Conservation (phyloP, 2,113 vertebrate genomes). For the Microtus oregoni region DNA sequence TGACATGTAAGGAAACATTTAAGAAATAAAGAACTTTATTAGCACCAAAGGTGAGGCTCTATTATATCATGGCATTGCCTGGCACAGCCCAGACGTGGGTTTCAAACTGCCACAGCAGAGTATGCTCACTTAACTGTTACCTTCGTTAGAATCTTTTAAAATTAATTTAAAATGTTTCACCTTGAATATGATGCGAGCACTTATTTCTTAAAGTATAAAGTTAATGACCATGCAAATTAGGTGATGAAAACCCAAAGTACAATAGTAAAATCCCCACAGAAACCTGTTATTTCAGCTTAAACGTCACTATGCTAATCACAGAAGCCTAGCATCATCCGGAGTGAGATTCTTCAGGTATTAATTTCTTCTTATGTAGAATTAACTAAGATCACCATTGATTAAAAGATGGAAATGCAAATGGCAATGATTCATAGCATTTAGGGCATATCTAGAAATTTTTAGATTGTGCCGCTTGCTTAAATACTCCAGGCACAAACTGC, state of each 20-base stretch:
- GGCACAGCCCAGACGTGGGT: background rate
- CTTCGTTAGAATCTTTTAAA: conserved; percentile 28
- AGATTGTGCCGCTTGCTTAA: conserved; percentile 70
- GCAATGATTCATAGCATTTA: conserved; percentile 58
- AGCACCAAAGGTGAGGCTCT: background rate
- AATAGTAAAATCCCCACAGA: conserved; percentile 43
- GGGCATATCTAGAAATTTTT: conserved; percentile 69
- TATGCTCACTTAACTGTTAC: conserved; percentile 55
- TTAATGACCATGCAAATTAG: conserved; percentile 46
- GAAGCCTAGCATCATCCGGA: background rate
- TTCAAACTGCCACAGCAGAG: conserved; percentile 66
- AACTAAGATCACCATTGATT: conserved; percentile 43
- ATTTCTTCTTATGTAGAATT: conserved; percentile 51
- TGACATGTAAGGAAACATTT: conserved; percentile 39
- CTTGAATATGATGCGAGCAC: conserved; percentile 16
- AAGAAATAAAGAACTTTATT: background rate
- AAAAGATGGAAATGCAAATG: conserved; percentile 55
- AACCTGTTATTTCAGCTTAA: conserved; percentile 44
- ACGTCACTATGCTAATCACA: background rate
- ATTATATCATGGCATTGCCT: background rate
- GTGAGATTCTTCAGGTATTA: conserved; percentile 49
- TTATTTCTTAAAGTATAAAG: conserved; percentile 45
- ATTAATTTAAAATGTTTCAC: conserved; percentile 26
- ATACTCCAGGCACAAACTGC: conserved; percentile 81
- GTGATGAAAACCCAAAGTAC: conserved; percentile 23